These are phyloP conservation scores for Meandrina meandrites DNA, from an alignment of 92 coral and sea anemone genomes.

Conservation along the genomic window DNA sequence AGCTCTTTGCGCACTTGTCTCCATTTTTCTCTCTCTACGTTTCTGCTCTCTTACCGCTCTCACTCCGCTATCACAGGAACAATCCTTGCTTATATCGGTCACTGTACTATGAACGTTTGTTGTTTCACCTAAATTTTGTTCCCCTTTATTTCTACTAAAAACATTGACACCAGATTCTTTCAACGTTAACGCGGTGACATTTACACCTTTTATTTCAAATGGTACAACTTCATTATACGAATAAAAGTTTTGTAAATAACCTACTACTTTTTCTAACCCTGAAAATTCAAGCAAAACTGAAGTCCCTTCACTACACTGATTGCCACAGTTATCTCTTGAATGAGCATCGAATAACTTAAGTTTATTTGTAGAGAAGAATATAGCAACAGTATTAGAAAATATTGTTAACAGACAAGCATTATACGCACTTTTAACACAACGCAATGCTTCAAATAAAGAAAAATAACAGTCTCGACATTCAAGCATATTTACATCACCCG, in stretches of 20 bases:
- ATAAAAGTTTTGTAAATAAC: constrained; percentile 18
- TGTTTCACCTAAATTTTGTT: not conserved
- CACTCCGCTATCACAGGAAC: not conserved
- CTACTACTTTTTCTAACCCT: not conserved
- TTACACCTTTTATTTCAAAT: constrained; percentile 11
- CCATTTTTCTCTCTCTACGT: constrained; percentile 5
- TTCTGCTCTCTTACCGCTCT: not conserved
- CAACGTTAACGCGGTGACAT: not conserved
- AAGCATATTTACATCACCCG: constrained; percentile 12
- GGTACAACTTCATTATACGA: not conserved
- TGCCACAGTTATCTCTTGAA: no score
- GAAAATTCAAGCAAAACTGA: constrained; percentile 18
- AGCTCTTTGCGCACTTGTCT: not conserved
- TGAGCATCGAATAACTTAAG: not conserved
- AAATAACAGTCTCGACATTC: constrained; percentile 13
- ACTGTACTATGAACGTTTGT: not conserved
- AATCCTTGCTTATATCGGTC: not conserved
- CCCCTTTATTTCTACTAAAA: no score
- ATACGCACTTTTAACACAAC: not conserved
- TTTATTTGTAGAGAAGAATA: not conserved
- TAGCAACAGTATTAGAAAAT: constrained; percentile 1
- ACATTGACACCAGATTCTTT: not conserved
- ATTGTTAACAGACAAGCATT: constrained; percentile 3
- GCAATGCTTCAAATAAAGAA: not conserved
- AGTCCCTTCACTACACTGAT: no score